Evolutionary conservation across 2,113 vertebrate genomes (phyloP).

Genomic region (Cryptoleucopteryx plumbea): DNA sequence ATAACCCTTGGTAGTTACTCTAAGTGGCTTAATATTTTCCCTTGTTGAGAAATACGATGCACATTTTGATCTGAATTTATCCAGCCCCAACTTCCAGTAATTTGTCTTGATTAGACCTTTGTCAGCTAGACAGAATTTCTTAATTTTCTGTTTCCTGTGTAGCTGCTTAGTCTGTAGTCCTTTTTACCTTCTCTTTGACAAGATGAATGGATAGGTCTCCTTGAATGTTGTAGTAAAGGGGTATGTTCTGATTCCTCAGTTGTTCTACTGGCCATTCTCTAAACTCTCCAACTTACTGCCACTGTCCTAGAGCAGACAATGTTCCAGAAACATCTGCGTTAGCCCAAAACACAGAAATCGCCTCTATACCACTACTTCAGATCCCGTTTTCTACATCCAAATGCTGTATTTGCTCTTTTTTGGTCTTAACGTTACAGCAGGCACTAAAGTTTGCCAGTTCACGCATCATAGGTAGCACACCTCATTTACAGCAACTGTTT

Average conservation of each 20-base stretch:
- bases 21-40: neutral
- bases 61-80: neutral
- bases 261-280: neutral
- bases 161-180: neutral
- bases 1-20: neutral
- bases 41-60: neutral
- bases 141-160: neutral
- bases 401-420: neutral
- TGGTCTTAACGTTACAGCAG: neutral
- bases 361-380: neutral
- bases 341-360: neutral
- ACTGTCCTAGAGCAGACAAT: neutral
- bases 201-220: neutral
- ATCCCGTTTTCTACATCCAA: neutral
- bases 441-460: neutral
- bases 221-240: neutral
- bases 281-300: neutral
- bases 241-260: neutral
- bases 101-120: neutral
- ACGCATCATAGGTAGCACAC: neutral
- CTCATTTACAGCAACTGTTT: neutral
- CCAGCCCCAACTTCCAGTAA: neutral
- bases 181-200: neutral
- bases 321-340: neutral
- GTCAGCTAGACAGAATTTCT: neutral